A percentile compares a stretch with the other conserved stretches of the same genome.
phyloP scores from a whole-genome alignment of 2,888 invertebrate species.

The Pristionchus japonicus region DNA sequence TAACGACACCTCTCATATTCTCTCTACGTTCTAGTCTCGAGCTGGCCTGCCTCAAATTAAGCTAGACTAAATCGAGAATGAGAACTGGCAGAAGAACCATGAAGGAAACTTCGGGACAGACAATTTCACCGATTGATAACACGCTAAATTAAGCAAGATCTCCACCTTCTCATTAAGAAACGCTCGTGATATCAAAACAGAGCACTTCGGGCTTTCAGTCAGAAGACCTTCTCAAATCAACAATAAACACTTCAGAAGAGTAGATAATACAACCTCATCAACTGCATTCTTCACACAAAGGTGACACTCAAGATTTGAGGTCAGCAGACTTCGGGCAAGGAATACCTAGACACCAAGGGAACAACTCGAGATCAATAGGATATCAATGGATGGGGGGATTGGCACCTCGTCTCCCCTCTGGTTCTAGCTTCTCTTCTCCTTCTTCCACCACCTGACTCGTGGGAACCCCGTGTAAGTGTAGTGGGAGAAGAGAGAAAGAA shows the following conservation, averaged over 20 bases:
- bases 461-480: conserved; percentile 29
- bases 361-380: neutral
- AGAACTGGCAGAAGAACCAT: no score
- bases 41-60: neutral
- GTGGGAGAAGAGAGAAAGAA: neutral
- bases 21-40: neutral
- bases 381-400: neutral
- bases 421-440: neutral
- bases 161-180: neutral
- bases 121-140: no score
- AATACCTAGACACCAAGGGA: neutral
- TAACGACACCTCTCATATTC: neutral
- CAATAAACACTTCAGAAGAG: neutral
- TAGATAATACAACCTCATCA: neutral
- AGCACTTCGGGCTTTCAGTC: neutral
- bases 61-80: neutral
- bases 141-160: neutral
- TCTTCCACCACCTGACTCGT: conserved; percentile 12
- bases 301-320: neutral
- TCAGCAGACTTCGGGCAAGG: neutral
- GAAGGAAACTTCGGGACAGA: no score
- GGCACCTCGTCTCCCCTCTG: neutral
- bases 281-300: neutral
- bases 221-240: neutral
- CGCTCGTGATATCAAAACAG: neutral